Percentiles rank a stretch among this genome's conserved stretches.
Conservation (phyloP, 2,888 invertebrate genomes). For the Drosophila greeni region DNA sequence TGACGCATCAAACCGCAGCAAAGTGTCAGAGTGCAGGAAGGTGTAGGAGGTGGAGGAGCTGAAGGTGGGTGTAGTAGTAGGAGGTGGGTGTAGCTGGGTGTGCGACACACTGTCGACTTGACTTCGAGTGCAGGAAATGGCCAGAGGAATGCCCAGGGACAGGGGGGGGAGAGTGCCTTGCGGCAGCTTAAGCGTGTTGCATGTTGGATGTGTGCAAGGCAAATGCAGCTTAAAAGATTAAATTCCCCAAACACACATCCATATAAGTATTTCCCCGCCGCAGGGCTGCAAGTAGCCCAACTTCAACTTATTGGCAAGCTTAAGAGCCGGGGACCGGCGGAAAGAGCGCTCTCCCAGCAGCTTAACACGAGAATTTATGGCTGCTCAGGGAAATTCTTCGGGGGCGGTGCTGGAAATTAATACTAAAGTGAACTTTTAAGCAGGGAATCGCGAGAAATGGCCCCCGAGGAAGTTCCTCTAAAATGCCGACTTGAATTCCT, state of each 20-base stretch:
- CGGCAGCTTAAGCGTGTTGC: slow-evolving; percentile 70
- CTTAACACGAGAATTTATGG: slow-evolving; percentile 24
- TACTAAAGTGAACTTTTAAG: slow-evolving; percentile 17
- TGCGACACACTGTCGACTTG: slow-evolving; percentile 56
- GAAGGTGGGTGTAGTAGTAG: not conserved
- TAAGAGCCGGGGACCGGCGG: slow-evolving; percentile 24
- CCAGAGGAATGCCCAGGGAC: slow-evolving; percentile 32
- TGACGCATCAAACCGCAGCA: slow-evolving; percentile 62
- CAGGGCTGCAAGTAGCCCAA: slow-evolving; percentile 61
- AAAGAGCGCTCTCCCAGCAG: slow-evolving; percentile 11
- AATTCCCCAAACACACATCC: slow-evolving; percentile 40
- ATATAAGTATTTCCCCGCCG: slow-evolving; percentile 45
- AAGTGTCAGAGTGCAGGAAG: slow-evolving; percentile 33
- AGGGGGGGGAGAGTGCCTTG: slow-evolving; percentile 50
- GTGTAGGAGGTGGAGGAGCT: slow-evolving; percentile 1
- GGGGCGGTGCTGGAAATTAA: slow-evolving; percentile 19
- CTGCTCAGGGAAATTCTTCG: slow-evolving; percentile 14
- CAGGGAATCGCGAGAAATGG: slow-evolving; percentile 2
- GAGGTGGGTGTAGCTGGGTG: slow-evolving; percentile 6
- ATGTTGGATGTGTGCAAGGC: slow-evolving; percentile 59
- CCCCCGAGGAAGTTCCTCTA: slow-evolving; percentile 1
- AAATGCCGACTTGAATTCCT: not conserved
- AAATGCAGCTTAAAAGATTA: slow-evolving; percentile 72
- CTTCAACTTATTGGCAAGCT: slow-evolving; percentile 58
- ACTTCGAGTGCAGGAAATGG: slow-evolving; percentile 54